Conservation (phyloP, 2,113 vertebrate genomes). For the Nothoprocta perdicaria region DNA sequence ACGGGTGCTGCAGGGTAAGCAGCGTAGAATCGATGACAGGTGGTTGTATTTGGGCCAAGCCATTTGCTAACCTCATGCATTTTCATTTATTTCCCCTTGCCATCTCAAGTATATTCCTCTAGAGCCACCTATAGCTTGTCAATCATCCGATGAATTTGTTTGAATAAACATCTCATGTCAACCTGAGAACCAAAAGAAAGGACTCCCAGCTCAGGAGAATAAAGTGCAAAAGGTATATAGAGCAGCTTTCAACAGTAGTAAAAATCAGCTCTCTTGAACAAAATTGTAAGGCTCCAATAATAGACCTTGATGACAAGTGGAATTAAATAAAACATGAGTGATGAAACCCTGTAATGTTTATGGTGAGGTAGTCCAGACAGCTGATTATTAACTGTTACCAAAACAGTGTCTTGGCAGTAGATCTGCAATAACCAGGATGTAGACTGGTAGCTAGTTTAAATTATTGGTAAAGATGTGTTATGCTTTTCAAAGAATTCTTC, state of each 20-base stretch:
- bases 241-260: conserved; percentile 73
- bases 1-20: background rate
- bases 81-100: background rate
- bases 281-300: conserved; percentile 77
- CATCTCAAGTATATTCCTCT: conserved; percentile 1
- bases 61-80: background rate
- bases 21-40: background rate
- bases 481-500: conserved; percentile 33
- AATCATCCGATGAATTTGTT: conserved; percentile 48
- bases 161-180: conserved; percentile 45
- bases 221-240: conserved; percentile 60
- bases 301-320: conserved; percentile 81
- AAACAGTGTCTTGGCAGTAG: conserved; percentile 79
- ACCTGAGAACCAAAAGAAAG: conserved; percentile 34
- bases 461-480: conserved; percentile 48
- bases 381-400: conserved; percentile 83
- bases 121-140: conserved; percentile 23
- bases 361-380: conserved; percentile 77
- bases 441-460: conserved; percentile 67
- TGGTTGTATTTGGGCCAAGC: background rate
- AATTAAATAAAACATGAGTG: conserved; percentile 84
- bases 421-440: conserved; percentile 61
- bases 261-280: conserved; percentile 72
- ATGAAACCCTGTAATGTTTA: conserved; percentile 82
- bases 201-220: conserved; percentile 45